Evolutionary conservation across 2,113 vertebrate species (phyloP).

Genomic region (Gopherus evgoodei): DNA sequence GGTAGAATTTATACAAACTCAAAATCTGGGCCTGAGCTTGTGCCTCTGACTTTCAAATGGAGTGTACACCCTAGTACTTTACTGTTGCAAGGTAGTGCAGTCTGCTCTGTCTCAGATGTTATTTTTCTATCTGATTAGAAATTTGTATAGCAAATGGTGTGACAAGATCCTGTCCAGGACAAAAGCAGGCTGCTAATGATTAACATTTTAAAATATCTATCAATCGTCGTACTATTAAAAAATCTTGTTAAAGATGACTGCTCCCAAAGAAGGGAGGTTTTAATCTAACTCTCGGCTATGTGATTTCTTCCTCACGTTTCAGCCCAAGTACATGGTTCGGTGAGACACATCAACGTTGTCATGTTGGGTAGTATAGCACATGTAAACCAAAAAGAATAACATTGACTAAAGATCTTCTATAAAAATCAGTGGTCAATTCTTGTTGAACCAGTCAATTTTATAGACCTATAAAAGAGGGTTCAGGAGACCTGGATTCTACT

Average conservation of each 20-base stretch:
- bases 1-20: neutral
- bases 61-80: neutral
- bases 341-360: neutral
- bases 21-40: neutral
- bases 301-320: constrained; percentile 4
- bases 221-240: constrained; percentile 12
- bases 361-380: neutral
- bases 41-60: neutral
- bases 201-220: constrained; percentile 9
- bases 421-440: neutral
- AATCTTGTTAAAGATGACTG: constrained; percentile 9
- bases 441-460: neutral
- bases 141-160: neutral
- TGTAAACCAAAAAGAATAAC: neutral
- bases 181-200: neutral
- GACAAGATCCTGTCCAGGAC: neutral
- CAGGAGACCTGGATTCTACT: neutral
- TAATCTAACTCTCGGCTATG: neutral
- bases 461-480: neutral
- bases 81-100: neutral
- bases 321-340: constrained; percentile 22
- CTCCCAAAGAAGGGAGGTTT: neutral
- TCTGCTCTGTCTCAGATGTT: neutral
- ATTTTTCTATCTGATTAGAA: neutral
- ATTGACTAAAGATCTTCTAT: neutral